Percentiles rank a stretch among this genome's conserved stretches.
Evolutionary conservation across 2,113 vertebrate genomes (phyloP).

Genomic region (Muntiacus reevesi): DNA sequence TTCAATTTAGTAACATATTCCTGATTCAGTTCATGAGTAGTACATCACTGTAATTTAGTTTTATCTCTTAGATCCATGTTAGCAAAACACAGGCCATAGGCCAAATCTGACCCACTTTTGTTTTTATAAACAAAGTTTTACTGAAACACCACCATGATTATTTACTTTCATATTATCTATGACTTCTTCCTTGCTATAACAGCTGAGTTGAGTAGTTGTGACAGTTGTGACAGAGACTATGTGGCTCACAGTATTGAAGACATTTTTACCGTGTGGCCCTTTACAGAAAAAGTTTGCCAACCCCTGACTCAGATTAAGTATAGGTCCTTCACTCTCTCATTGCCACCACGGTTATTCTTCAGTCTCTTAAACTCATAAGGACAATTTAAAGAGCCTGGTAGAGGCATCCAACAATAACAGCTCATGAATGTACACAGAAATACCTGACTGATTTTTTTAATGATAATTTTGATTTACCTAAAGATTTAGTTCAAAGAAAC

Average conservation of each 20-base stretch:
- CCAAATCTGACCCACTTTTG: not conserved
- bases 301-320: not conserved
- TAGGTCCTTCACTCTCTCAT: not conserved
- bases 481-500: slow-evolving; percentile 54
- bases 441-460: slow-evolving; percentile 45
- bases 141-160: not conserved
- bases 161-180: not conserved
- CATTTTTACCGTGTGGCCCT: not conserved
- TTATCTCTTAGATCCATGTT: not conserved
- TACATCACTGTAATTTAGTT: not conserved
- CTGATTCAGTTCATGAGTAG: not conserved
- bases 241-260: not conserved
- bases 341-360: not conserved
- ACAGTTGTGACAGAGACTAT: not conserved
- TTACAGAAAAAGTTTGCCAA: not conserved
- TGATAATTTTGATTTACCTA: slow-evolving; percentile 65
- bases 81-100: not conserved
- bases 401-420: not conserved
- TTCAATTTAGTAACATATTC: not conserved
- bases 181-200: not conserved
- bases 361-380: not conserved
- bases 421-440: not conserved
- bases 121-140: slow-evolving; percentile 19
- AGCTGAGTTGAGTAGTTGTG: not conserved
- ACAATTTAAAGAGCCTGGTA: not conserved